Conservation (phyloP, 2,797 vertebrate genomes). For the Clarias fuscus region DNA sequence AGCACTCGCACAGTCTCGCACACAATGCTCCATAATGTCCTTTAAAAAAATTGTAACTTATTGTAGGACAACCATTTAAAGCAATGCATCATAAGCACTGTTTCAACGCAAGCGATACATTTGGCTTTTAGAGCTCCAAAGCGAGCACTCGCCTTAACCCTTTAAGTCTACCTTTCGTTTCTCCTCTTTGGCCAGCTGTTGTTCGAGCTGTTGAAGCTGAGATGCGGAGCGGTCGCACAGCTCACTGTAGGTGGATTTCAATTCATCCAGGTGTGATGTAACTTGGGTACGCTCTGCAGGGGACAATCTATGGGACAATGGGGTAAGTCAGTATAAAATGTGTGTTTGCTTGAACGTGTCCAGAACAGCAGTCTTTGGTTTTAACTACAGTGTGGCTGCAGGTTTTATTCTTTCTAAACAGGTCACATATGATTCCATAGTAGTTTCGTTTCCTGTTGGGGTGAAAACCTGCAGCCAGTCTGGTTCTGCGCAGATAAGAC, state of each 20-base stretch:
- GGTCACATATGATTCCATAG: neutral
- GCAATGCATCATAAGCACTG: conserved; percentile 50
- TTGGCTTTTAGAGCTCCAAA: conserved; percentile 40
- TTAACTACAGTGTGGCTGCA: neutral
- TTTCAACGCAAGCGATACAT: conserved; percentile 34
- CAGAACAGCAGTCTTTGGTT: no score
- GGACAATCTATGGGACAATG: conserved; percentile 77
- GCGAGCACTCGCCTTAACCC: neutral
- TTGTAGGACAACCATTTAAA: conserved; percentile 42
- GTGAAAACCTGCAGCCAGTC: neutral
- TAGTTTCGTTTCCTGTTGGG: neutral
- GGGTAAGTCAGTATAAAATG: neutral
- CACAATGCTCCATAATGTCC: conserved; percentile 56
- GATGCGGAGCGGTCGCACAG: conserved; percentile 83
- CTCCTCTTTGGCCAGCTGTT: conserved; percentile 88
- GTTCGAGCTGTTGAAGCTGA: conserved; percentile 91
- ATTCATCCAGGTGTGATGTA: conserved; percentile 78
- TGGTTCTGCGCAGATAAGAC: neutral
- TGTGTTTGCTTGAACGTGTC: neutral
- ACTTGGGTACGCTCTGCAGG: conserved; percentile 84
- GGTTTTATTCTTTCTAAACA: neutral
- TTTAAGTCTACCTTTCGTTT: conserved; percentile 87
- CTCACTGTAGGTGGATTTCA: conserved; percentile 83
- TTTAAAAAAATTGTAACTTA: conserved; percentile 32
- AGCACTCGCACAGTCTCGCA: conserved; percentile 54